Base-by-base conservation (phyloP, 2,888 invertebrate genomes). In the Meteorus cinctellus region DNA sequence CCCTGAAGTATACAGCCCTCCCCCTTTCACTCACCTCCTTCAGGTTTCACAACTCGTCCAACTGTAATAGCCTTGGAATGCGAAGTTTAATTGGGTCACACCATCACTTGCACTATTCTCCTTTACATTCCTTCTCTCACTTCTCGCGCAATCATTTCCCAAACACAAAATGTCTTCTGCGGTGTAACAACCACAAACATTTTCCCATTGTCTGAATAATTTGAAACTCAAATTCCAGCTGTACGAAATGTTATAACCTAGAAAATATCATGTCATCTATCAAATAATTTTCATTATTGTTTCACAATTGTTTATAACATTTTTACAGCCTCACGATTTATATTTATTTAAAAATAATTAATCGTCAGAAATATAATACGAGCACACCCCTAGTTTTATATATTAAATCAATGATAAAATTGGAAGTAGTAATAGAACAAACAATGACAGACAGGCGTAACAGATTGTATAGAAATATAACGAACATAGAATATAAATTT, bases 61-160 rank as follows among this genome's bases (percentile, higher is more conserved):
- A 55, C 19, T 55, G 55, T 55, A 55, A 55, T 34, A 55, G 31
- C 75, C 24, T 45, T 70, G 78, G 77, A 78, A 76, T 80, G 82
- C 74, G 69, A 81, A 84, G 84, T 85, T 84, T 85, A 86, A 86
- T 87, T 86, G 84, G 84, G 82, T 84, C 84, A 84, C 78, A n/a
- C 68, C 55, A 51, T 68, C 60, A 67, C 69, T 60, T 41, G 29
- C 73, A 65, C 45, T 71, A 16, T 63, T 36, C 66, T 24, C 51
- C 31, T 36, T 65, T 72, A 48, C 65, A 63, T 66, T 74, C 36
- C 63, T 69, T 41, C 66, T 62, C 48, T 45, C 66, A 75, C 70
- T 67, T 41, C 19, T 55, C 55, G 19, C 10, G 24, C 55, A 55
- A 55, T 55, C 19, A 55, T 55, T 55, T 8, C 55, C n/a, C 3